Percentiles rank a stretch among this genome's conserved stretches.
These are phyloP conservation scores for Trachelus tabidus DNA, from an alignment of 2,888 invertebrate genomes.

Conservation along the genomic window DNA sequence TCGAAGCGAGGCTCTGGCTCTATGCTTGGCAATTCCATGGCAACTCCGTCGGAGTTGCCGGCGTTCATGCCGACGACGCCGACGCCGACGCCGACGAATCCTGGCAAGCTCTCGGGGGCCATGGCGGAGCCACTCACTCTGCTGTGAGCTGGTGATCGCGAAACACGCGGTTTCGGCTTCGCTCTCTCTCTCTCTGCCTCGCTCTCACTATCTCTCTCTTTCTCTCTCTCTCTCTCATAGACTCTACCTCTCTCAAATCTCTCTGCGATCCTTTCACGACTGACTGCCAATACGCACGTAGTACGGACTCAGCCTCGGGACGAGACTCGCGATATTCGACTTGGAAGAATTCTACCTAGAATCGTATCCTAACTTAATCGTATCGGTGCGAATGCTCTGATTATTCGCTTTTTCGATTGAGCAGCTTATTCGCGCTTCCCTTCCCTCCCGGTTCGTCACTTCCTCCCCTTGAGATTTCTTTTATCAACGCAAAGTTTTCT, in stretches of 20 bases:
- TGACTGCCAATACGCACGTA: not conserved
- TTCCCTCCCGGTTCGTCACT: no score
- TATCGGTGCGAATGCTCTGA: not conserved
- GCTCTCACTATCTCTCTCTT: not conserved
- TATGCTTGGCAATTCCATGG: constrained; percentile 30
- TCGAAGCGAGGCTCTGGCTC: constrained; percentile 27
- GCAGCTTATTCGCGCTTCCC: no score
- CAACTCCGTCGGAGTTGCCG: constrained; percentile 29
- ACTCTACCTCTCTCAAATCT: not conserved
- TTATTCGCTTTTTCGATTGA: not conserved
- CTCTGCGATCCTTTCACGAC: not conserved
- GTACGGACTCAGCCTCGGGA: not conserved
- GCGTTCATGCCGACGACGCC: constrained; percentile 23
- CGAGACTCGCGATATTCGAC: not conserved
- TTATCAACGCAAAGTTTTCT: not conserved
- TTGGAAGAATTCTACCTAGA: not conserved
- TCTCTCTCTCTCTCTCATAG: constrained; percentile 11
- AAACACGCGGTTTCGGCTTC: constrained; percentile 33
- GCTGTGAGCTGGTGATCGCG: constrained; percentile 60
- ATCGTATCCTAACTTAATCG: not conserved
- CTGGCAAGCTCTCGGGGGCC: constrained; percentile 8
- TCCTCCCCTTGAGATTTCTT: not conserved
- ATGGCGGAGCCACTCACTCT: constrained; percentile 46
- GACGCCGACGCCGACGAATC: constrained; percentile 12
- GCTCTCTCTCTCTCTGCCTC: constrained; percentile 1